Evolutionary conservation across 2,888 invertebrate species (phyloP).

Genomic region (Drosophila anomelani): DNA sequence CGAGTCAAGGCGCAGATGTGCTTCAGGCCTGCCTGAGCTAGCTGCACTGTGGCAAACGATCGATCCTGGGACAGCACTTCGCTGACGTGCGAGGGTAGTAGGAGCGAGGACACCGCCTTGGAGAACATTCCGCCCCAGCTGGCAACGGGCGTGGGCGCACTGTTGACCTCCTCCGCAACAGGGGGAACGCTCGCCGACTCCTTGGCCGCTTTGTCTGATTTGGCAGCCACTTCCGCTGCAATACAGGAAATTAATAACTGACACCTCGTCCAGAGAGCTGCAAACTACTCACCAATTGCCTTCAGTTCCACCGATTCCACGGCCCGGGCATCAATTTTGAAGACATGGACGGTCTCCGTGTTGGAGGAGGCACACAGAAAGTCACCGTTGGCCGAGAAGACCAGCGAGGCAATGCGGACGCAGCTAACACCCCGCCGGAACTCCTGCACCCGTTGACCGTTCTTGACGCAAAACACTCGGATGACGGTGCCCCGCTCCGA

Average conservation of each 20-base stretch:
- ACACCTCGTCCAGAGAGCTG: no score
- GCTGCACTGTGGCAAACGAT: conserved; percentile 83
- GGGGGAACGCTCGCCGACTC: conserved; percentile 13
- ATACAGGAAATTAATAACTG: background rate
- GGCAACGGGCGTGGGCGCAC: conserved; percentile 41
- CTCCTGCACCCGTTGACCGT: conserved; percentile 84
- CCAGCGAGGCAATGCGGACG: conserved; percentile 83
- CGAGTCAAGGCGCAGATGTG: conserved; percentile 83
- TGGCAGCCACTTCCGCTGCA: conserved; percentile 67
- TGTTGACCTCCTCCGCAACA: conserved; percentile 19
- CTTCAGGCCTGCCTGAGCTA: conserved; percentile 82
- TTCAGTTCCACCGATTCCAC: conserved; percentile 82
- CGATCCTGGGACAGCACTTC: conserved; percentile 84
- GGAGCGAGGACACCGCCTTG: conserved; percentile 83
- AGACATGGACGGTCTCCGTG: conserved; percentile 84
- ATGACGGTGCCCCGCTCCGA: conserved; percentile 85
- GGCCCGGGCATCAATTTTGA: conserved; percentile 82
- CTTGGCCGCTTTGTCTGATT: conserved; percentile 51
- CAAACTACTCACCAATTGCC: conserved; percentile 56
- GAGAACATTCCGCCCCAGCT: conserved; percentile 83
- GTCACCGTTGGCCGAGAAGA: conserved; percentile 82
- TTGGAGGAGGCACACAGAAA: conserved; percentile 84
- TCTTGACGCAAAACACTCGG: conserved; percentile 84
- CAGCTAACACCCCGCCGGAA: conserved; percentile 84
- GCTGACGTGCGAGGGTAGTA: conserved; percentile 83